Base-by-base conservation (phyloP, 1,140 invertebrate genomes). In the Leucophenga varia region DNA sequence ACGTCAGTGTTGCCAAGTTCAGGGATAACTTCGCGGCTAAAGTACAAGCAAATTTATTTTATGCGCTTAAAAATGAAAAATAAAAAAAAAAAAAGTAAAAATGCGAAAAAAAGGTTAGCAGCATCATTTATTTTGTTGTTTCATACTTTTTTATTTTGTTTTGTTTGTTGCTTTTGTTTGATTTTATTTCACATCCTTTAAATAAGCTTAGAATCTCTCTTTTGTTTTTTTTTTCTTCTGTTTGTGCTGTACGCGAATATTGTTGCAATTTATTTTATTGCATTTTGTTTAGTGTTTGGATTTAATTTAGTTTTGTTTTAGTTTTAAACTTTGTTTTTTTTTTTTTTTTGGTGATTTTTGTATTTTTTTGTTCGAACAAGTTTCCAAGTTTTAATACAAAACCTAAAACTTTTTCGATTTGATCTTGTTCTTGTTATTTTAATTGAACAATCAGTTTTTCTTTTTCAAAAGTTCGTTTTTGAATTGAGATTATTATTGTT, bases 221-320 rank as follows among this genome's bases (percentile, higher is more conserved):
- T n/a, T n/a, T n/a, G n/a, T n/a, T n/a, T n/a, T n/a, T n/a, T n/a
- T n/a, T n/a, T n/a, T n/a, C n/a, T 25, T 25, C 44, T 47, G 46
- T 48, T 49, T 30, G 22, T 34, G 39, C 38, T 47, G 40, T 12
- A 14, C 35, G 45, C 53, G 59, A 50, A 67, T 65, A 67, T 65
- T 61, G 59, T 56, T 65, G 63, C 59, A 65, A 65, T 65, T 65
- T 65, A 67, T 65, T 65, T 65, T 65, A 65, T 67, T 65, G 63
- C 63, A 63, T 65, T 64, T 65, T 41, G 55, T 50, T 47, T 61
- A 49, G 58, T 61, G 63, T 65, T 60, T 61, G 61, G 50, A 65
- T 65, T 65, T 67, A 65, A 65, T 65, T 65, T 67, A 64, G 63
- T 60, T 55, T 53, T 30, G 21, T 30, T 37, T 49, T 43, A 35